Evolutionary conservation across 2,797 vertebrate genomes (phyloP), one percentile per base, ranked within the genome.

Genomic region (Urophycis tenuis): DNA sequence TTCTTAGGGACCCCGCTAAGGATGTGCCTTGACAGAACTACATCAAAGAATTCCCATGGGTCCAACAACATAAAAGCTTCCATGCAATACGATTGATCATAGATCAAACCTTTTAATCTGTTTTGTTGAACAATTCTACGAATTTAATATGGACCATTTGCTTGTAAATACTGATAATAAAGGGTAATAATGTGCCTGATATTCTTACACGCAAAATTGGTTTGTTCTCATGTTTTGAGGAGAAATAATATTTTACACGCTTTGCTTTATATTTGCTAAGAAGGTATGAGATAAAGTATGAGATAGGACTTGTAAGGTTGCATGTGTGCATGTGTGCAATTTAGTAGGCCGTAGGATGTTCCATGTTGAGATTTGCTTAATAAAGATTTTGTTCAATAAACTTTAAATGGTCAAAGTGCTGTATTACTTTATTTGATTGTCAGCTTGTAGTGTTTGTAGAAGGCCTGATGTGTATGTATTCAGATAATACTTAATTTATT

Each of bases 1-100:
- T 90, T 81, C 92, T 85, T 89, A 92, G 82, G 88, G 91, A 75
- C 36, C 80, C 73, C 31, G 67, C 77, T 75, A 78, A 75, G 77
- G 78, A 85, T 71, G 69, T 87, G 67, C 72, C 77, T 73, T 89
- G 87, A 91, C 39, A 45, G 75, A 30, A 32, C 67, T 30, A 64
- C 75, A 69, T n/a, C 69, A 5, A 81, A 45, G 45, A 1, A 80
- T 82, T 89, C 88, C 83, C 79, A 76, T 87, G 41, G 91, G 89
- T 90, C 90, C 91, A 92, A 78, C 49, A n/a, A 72, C 77, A 71
- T 22, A 79, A 67, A 67, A 2, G 53, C n/a, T 25, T 64, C 22
- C 12, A 25, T n/a, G 53, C n/a, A 64, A 64, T 29, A 25, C 53
- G 5, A 64, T 15, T 71, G 12, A 71, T 71, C 17, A 75, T 64